Conservation (phyloP, 2,888 invertebrate genomes). For the Scrobipalpa costella region DNA sequence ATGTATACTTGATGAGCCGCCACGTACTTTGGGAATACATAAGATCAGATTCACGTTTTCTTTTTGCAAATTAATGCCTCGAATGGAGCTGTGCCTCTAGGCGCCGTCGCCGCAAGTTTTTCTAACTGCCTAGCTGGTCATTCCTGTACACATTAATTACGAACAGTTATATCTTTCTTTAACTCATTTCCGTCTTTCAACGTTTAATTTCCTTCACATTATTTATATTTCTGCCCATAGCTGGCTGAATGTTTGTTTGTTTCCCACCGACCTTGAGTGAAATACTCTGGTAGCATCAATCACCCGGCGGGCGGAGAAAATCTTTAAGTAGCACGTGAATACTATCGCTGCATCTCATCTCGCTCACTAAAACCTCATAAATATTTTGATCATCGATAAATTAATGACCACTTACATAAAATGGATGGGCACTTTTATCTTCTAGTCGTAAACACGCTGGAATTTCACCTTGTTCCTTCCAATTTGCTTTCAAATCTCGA, state of each 20-base stretch:
- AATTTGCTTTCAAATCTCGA: conserved; percentile 3
- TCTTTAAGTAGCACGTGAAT: conserved; percentile 47
- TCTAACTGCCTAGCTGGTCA: not conserved
- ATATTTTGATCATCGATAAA: conserved; percentile 49
- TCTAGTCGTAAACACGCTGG: not conserved
- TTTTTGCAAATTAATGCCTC: not conserved
- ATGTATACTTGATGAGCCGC: not conserved
- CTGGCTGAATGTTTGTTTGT: not conserved
- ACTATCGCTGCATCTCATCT: conserved; percentile 49
- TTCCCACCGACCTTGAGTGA: conserved; percentile 4
- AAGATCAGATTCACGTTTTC: not conserved
- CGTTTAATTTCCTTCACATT: conserved; percentile 4
- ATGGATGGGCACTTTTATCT: conserved; percentile 31
- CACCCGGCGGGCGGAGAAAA: conserved; percentile 42
- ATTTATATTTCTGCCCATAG: not conserved
- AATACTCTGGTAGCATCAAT: conserved; percentile 41
- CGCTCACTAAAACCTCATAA: conserved; percentile 44
- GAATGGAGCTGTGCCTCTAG: not conserved
- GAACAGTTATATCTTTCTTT: conserved; percentile 5
- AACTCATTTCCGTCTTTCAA: conserved; percentile 14
- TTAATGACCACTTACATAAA: conserved; percentile 40
- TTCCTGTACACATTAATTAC: conserved; percentile 11
- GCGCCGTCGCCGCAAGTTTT: conserved; percentile 4
- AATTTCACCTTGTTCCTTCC: conserved; percentile 26
- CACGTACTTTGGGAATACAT: not conserved